phyloP scores from a whole-genome alignment of 1,140 invertebrate species.

The Matsumurasca onukii region DNA sequence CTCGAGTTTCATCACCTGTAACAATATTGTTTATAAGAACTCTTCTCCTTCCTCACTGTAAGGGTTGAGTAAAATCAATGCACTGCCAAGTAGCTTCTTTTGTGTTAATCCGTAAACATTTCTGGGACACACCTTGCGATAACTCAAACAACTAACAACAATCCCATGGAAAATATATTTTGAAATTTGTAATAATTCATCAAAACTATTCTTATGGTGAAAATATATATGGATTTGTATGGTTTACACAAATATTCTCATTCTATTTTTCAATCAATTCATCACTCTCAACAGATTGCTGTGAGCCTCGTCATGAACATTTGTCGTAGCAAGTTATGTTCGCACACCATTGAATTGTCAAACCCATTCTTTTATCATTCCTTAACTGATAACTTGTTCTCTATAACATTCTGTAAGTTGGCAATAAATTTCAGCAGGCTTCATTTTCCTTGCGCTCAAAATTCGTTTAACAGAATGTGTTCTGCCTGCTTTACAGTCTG shows the following conservation, averaged over 20 bases:
- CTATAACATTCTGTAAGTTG: background rate
- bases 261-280: background rate
- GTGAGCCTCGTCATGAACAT: background rate
- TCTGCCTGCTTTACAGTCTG: background rate
- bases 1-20: slow-evolving; percentile 42
- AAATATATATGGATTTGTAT: no score
- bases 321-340: no score
- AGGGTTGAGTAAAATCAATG: background rate
- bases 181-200: background rate
- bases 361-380: background rate
- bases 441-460: background rate
- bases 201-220: background rate
- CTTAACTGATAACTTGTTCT: background rate
- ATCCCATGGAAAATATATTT: background rate
- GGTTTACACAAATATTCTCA: background rate
- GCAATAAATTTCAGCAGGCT: background rate
- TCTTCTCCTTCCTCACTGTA: slow-evolving; percentile 14
- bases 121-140: background rate
- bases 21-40: slow-evolving; percentile 6
- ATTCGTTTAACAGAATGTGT: background rate
- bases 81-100: background rate
- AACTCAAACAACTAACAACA: background rate
- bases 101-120: background rate
- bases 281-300: background rate
- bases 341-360: background rate